Evolutionary conservation across 1,140 invertebrate species (phyloP).

Genomic region (Drosophila persimilis): DNA sequence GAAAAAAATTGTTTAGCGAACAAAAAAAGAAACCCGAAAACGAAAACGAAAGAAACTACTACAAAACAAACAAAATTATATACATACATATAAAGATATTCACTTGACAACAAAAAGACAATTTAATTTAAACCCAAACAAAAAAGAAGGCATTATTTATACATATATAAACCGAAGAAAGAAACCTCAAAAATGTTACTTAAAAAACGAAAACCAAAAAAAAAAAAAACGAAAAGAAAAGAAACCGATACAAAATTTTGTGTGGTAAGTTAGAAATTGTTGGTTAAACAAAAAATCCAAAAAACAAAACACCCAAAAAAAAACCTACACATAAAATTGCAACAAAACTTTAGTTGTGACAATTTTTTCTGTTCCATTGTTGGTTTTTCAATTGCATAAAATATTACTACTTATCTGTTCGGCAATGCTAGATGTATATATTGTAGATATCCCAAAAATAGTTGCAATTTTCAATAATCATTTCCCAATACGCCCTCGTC

Average conservation of each 20-base stretch:
- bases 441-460: slow-evolving; percentile 30
- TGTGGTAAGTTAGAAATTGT: slow-evolving; percentile 83
- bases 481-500: slow-evolving; percentile 40
- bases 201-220: slow-evolving; percentile 66
- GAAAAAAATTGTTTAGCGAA: slow-evolving; percentile 61
- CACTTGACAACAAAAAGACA: slow-evolving; percentile 66
- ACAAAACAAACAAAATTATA: slow-evolving; percentile 69
- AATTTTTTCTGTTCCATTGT: slow-evolving; percentile 46
- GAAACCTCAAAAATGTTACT: slow-evolving; percentile 62
- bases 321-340: slow-evolving; percentile 38
- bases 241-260: slow-evolving; percentile 77
- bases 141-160: slow-evolving; percentile 71
- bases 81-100: slow-evolving; percentile 74
- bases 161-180: slow-evolving; percentile 66
- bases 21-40: slow-evolving; percentile 39
- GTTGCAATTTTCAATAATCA: slow-evolving; percentile 49
- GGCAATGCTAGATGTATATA: slow-evolving; percentile 59
- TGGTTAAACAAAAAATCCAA: slow-evolving; percentile 63
- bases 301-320: slow-evolving; percentile 26
- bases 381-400: slow-evolving; percentile 73
- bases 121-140: slow-evolving; percentile 46
- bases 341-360: slow-evolving; percentile 54
- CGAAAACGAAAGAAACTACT: slow-evolving; percentile 44
- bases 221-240: slow-evolving; percentile 33
- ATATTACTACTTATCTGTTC: slow-evolving; percentile 38